Conservation (phyloP, 2,113 vertebrate genomes). For the Sinocyclocheilus maitianheensis region DNA sequence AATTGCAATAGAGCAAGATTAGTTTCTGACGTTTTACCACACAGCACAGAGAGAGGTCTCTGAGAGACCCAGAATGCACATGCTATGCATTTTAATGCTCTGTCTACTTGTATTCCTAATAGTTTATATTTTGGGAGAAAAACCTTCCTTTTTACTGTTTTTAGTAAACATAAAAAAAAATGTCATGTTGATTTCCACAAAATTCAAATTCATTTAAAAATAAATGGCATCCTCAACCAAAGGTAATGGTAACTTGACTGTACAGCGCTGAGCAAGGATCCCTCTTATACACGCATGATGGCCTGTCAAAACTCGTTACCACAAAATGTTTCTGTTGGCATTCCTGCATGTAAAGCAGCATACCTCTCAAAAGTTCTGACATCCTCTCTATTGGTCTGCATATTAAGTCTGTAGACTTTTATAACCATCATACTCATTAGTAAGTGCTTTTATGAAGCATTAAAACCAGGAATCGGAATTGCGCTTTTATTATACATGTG, state of each 20-base stretch:
- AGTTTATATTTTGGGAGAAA: not conserved
- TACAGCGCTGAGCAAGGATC: not conserved
- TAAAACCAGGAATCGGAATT: not conserved
- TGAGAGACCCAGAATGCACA: not conserved
- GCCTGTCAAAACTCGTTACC: conserved; percentile 1
- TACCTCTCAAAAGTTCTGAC: not conserved
- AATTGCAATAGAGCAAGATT: not conserved
- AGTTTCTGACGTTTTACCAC: not conserved
- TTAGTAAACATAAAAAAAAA: not conserved
- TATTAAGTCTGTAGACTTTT: not conserved
- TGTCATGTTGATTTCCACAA: not conserved
- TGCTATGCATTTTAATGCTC: conserved; percentile 17
- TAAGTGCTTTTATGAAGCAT: not conserved
- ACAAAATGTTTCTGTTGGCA: not conserved
- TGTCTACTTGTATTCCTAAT: not conserved
- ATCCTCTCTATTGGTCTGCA: not conserved
- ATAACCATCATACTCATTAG: not conserved
- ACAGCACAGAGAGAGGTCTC: not conserved
- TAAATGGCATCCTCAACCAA: not conserved
- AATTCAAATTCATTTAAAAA: not conserved
- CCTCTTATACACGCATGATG: not conserved
- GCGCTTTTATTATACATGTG: not conserved
- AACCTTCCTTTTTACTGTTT: not conserved
- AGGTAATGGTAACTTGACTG: not conserved
- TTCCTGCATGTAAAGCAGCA: not conserved